These are phyloP conservation scores for Synanthedon vespiformis DNA, from an alignment of 2,888 invertebrate genomes.

Conservation along the genomic window DNA sequence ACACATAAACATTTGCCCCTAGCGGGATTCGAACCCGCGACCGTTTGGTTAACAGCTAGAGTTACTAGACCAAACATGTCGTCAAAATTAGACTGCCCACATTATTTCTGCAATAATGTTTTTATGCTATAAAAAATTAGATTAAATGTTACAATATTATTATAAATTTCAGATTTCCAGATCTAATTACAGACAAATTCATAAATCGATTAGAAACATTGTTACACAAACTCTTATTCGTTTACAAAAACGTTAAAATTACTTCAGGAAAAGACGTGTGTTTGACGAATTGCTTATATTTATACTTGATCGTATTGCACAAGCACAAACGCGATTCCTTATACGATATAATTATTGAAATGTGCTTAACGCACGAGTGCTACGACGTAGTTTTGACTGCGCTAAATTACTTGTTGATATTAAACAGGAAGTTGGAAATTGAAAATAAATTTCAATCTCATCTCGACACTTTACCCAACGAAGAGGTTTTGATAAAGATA, in stretches of 20 bases:
- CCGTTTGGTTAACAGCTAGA: no score
- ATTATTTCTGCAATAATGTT: no score
- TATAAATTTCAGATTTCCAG: constrained; percentile 28
- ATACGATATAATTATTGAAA: constrained; percentile 12
- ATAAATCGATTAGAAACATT: constrained; percentile 12
- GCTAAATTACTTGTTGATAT: constrained; percentile 26
- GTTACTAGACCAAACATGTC: no score
- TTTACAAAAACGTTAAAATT: constrained; percentile 6
- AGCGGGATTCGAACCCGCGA: no score
- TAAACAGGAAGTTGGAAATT: constrained; percentile 17
- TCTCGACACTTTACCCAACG: constrained; percentile 14
- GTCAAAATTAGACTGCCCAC: no score
- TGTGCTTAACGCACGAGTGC: constrained; percentile 17
- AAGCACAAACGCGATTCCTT: constrained; percentile 10
- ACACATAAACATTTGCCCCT: no score
- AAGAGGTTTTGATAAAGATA: constrained; percentile 12
- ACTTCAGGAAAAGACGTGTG: constrained; percentile 32
- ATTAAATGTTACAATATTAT: no score
- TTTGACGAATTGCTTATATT: constrained; percentile 23
- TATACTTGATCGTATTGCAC: constrained; percentile 16
- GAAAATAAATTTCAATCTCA: constrained; percentile 28
- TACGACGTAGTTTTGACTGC: constrained; percentile 28
- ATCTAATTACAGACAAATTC: constrained; percentile 14
- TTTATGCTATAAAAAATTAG: no score
- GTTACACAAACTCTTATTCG: constrained; percentile 23